Base-by-base conservation (phyloP, 1,140 invertebrate species). In the Matsumurasca onukii region DNA sequence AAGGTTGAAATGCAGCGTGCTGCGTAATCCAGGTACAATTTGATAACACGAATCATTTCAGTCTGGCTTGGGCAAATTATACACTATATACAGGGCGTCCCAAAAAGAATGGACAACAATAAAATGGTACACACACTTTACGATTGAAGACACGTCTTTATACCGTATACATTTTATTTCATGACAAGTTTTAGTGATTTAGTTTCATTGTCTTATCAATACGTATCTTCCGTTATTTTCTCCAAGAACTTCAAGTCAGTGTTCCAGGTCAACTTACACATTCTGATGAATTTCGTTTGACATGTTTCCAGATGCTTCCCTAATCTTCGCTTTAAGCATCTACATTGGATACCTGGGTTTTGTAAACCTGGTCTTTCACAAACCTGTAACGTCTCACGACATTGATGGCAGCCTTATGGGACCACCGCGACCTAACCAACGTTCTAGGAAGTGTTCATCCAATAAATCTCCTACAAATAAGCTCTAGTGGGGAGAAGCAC, bases 341-440 rank as follows among this genome's bases (percentile, higher is more conserved):
- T 59, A 59, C 22, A 29, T 67, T 39, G 34, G 66, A 34, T 29
- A 70, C 39, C 34, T 27, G 65, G 45, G 39, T 29, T 57, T 55
- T 52, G 63, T 79, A 79, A 22, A n/a, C n/a, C n/a, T n/a, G n/a
- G n/a, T n/a, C n/a, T n/a, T n/a, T n/a, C n/a, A n/a, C n/a, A n/a
- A n/a, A 77, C 73, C 61, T 69, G 75, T 80, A 65, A 81, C 71
- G 70, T 82, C 80, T 1, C 79, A 79, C n/a, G 74, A 79, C 49
- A 76, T 67, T 63, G 80, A 71, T 68, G 77, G 79, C 79, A 79
- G 81, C 57, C 39, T 17, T 67, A 80, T 71, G 51, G 74, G 73
- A 65, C 76, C 76, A 62, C 71, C 72, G 49, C 78, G 73, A 55
- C 80, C 76, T 72, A 81, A 78, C 77, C 77, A 82, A 30, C 74